Conservation (phyloP, 2,888 invertebrate species). For the Listrodromus nycthemerus region DNA sequence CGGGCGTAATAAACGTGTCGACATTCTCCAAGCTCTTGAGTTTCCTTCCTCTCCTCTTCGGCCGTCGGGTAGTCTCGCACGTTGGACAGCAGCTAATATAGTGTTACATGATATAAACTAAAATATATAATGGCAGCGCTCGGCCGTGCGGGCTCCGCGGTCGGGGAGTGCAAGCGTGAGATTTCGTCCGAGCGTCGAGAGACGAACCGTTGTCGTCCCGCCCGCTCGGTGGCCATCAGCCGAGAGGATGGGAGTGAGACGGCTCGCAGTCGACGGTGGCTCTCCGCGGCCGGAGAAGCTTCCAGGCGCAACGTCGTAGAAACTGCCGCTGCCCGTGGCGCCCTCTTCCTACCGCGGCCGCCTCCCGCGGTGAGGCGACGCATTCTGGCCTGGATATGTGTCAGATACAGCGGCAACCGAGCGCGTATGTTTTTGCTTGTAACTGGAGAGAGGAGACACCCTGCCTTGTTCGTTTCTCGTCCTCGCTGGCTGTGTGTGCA, state of each 20-base stretch:
- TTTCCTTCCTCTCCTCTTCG: conserved; percentile 57
- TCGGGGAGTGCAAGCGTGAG: conserved; percentile 13
- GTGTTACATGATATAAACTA: conserved; percentile 47
- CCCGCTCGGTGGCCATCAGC: background rate
- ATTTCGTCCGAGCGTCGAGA: conserved; percentile 37
- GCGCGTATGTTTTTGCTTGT: conserved; percentile 76
- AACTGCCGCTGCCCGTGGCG: conserved; percentile 7
- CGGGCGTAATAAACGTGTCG: conserved; percentile 37
- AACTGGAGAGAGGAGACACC: conserved; percentile 40
- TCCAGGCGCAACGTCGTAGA: conserved; percentile 38
- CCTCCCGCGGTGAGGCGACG: conserved; percentile 69
- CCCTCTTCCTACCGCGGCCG: conserved; percentile 51
- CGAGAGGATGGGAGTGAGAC: conserved; percentile 27
- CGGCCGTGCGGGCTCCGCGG: conserved; percentile 23
- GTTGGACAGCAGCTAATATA: conserved; percentile 30
- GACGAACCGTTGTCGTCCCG: conserved; percentile 36
- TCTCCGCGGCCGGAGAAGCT: conserved; percentile 25
- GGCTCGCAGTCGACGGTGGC: conserved; percentile 16
- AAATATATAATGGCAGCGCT: conserved; percentile 38
- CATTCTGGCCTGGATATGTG: conserved; percentile 76
- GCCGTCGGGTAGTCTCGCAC: background rate
- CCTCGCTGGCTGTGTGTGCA: conserved; percentile 55
- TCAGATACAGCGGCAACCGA: conserved; percentile 74
- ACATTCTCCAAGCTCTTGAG: conserved; percentile 57
- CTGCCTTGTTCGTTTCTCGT: conserved; percentile 64